phyloP scores from a whole-genome alignment of 1,140 invertebrate species.

The Diorhabda carinulata region DNA sequence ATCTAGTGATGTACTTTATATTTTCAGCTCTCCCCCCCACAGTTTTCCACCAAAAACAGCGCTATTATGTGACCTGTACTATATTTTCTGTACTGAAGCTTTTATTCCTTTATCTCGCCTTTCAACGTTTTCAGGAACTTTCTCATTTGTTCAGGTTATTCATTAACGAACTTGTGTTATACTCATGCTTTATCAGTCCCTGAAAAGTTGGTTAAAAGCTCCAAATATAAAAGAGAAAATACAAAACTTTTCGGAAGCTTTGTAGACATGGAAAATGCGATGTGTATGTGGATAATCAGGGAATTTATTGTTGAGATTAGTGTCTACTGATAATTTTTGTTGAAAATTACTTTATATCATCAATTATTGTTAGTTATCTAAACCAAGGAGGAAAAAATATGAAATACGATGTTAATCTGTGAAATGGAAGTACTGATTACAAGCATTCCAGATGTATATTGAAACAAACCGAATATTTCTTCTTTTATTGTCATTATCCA shows the following conservation, averaged over 20 bases:
- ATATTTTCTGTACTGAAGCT: conserved; percentile 37
- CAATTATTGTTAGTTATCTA: no score
- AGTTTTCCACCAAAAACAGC: conserved; percentile 31
- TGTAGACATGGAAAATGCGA: not conserved
- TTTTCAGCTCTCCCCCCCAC: not conserved
- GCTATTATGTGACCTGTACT: conserved; percentile 43
- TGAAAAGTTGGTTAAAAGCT: conserved; percentile 35
- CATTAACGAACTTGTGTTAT: conserved; percentile 43
- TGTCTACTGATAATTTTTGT: no score
- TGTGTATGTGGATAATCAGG: not conserved
- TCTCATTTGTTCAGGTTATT: conserved; percentile 42
- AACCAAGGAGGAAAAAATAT: no score
- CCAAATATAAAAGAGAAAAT: conserved; percentile 15
- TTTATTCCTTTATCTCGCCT: conserved; percentile 45
- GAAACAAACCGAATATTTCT: no score
- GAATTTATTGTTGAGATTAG: not conserved
- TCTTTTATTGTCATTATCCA: no score
- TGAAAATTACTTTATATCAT: no score
- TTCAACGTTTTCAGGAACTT: conserved; percentile 45
- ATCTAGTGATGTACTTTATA: no score
- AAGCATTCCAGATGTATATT: no score
- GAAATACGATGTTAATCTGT: no score
- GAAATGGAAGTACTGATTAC: no score
- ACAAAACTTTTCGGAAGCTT: conserved; percentile 7
- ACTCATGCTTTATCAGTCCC: conserved; percentile 32